phyloP scores from a whole-genome alignment of 2,113 vertebrate genomes.

The Gila orcuttii region DNA sequence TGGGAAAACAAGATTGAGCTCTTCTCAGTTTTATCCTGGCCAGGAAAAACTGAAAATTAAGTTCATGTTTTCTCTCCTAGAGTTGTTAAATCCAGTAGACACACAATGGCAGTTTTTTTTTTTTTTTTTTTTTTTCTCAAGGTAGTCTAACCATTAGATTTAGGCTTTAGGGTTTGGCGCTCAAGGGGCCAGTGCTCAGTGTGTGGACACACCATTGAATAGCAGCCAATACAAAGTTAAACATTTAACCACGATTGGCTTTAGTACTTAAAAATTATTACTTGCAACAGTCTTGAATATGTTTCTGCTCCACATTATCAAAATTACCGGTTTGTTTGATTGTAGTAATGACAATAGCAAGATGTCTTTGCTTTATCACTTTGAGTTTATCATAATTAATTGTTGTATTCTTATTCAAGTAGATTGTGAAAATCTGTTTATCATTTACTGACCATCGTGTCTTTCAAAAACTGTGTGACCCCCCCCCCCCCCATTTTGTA shows the following conservation, averaged over 20 bases:
- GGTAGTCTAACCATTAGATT: slow-evolving; percentile 7
- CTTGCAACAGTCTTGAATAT: background rate
- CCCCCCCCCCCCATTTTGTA: background rate
- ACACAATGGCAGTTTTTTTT: background rate
- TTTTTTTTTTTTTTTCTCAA: background rate
- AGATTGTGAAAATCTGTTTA: background rate
- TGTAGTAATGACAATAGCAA: background rate
- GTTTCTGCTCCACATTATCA: background rate
- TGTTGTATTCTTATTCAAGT: background rate
- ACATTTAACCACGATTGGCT: background rate
- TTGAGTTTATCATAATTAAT: background rate
- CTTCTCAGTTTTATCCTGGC: background rate
- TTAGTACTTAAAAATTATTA: background rate
- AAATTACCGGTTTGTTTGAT: background rate
- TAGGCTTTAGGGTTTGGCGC: background rate
- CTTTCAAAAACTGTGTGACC: too few relatives aligned
- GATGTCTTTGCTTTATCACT: background rate
- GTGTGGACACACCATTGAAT: background rate
- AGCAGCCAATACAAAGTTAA: slow-evolving; percentile 3
- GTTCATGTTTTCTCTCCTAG: background rate
- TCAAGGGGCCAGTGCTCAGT: background rate
- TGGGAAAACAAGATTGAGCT: slow-evolving; percentile 1
- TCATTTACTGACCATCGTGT: too few relatives aligned
- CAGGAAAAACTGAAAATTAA: background rate
- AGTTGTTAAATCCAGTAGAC: slow-evolving; percentile 19